A percentile compares a stretch with the other conserved stretches of the same genome.
phyloP scores from a whole-genome alignment of 2,888 invertebrate genomes.

The Tribolium freemani region DNA sequence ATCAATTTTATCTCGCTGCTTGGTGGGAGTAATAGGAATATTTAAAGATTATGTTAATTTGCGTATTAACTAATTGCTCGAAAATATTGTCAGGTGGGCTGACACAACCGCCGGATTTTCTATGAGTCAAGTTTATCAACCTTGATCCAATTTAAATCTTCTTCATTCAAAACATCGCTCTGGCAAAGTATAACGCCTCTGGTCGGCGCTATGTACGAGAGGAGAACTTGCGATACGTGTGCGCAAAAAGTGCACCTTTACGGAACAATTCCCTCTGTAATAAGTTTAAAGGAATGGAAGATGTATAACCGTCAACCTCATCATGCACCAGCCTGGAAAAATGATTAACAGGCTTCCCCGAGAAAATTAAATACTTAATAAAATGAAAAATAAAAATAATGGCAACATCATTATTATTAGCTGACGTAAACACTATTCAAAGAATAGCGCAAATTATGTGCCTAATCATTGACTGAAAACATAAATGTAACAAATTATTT shows the following conservation, averaged over 20 bases:
- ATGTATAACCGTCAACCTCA: not conserved
- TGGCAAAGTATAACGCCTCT: not conserved
- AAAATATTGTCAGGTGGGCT: not conserved
- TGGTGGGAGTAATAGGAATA: not conserved
- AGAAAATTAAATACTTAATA: no score
- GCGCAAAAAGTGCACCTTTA: conserved; percentile 5
- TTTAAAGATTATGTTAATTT: not conserved
- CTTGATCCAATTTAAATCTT: conserved; percentile 19
- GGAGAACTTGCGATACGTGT: not conserved
- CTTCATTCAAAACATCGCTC: conserved; percentile 1
- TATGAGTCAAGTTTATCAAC: conserved; percentile 20
- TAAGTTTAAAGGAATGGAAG: not conserved
- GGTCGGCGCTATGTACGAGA: not conserved
- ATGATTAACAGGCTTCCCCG: no score
- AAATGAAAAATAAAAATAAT: no score
- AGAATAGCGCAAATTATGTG: no score
- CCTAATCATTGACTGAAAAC: no score
- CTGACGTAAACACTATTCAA: no score
- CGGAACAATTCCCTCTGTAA: conserved; percentile 15
- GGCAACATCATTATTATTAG: no score
- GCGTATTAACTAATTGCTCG: not conserved
- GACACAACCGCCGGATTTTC: not conserved
- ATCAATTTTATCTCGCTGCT: not conserved
- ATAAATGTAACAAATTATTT: no score
- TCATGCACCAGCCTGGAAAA: no score